Evolutionary conservation across 2,113 vertebrate species (phyloP), one percentile per base, ranked within the genome.

Genomic region (Nesoenas mayeri): DNA sequence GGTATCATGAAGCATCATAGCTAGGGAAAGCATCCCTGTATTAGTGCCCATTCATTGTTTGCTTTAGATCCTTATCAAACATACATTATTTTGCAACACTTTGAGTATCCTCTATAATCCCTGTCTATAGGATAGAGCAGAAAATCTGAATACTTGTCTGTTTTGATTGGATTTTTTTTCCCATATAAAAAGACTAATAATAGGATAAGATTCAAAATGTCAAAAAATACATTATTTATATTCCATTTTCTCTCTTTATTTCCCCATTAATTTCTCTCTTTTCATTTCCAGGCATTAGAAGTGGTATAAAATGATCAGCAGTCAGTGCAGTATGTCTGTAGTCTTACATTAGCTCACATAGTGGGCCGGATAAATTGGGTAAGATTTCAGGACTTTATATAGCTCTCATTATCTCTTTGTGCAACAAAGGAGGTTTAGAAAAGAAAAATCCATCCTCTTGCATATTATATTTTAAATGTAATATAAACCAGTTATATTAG

Each of bases 381-480:
- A 57, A 66, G 92, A 88, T 96, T 96, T 90, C 83, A 97, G 89
- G 44, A 83, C 26, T 79, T 95, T 96, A 97, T 95, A 95, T 81
- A 97, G 92, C 50, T 96, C 64, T 91, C 70, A 94, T 96, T 91
- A 93, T 83, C 77, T 97, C 96, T 92, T 91, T 58, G 75, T 94
- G 80, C 86, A 90, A 82, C 81, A 92, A 56, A 96, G 58, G 32
- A 60, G 28, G 48, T 83, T 78, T 88, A 95, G 79, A 95, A 95
- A 94, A 95, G 84, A 66, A 88, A 93, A 58, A 81, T 22, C 32
- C 31, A 0, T 96, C 73, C 62, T 93, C 61, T 92, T 92, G 28
- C 67, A 69, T 83, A 71, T 96, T 57, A 79, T 67, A 79, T 15
- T 79, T 31, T 91, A 89, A 82, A 89, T 79, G 34, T 91, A 96